A percentile compares a stretch with the other conserved stretches of the same genome.
These are phyloP conservation scores for Etheostoma nigrum DNA, from an alignment of 2,797 vertebrate genomes.

Conservation along the genomic window DNA sequence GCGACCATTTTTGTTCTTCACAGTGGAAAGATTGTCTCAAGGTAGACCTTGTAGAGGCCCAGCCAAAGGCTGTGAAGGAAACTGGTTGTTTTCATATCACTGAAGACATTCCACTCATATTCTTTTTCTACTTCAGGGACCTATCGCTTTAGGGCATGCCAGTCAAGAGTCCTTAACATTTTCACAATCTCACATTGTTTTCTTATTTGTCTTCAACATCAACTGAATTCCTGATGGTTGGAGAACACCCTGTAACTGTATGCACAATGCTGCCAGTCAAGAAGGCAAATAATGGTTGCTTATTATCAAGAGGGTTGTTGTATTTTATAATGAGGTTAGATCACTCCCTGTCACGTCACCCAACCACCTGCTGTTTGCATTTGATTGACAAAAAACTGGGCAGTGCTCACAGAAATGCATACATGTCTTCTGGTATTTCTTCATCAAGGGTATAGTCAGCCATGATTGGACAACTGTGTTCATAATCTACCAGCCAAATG, in stretches of 20 bases:
- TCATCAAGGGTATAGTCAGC: neutral
- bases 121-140: conserved; percentile 56
- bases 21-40: conserved; percentile 61
- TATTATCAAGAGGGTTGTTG: conserved; percentile 35
- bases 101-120: conserved; percentile 69
- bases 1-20: conserved; percentile 17
- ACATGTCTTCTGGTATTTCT: conserved; percentile 16
- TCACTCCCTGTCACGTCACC: conserved; percentile 41
- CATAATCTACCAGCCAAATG: neutral
- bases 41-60: conserved; percentile 54
- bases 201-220: conserved; percentile 53
- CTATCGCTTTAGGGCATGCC: conserved; percentile 45
- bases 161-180: conserved; percentile 47
- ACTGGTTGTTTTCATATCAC: conserved; percentile 65
- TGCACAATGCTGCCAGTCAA: conserved; percentile 47
- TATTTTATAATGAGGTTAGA: conserved; percentile 31
- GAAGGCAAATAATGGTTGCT: conserved; percentile 38
- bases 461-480: neutral
- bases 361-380: conserved; percentile 44
- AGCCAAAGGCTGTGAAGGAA: conserved; percentile 60
- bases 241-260: conserved; percentile 41
- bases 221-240: conserved; percentile 62
- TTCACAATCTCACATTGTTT: conserved; percentile 64
- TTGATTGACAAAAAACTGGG: conserved; percentile 32
- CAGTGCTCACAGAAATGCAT: conserved; percentile 6